phyloP scores from a whole-genome alignment of 2,113 vertebrate genomes.

The Pomatostomus ruficeps region DNA sequence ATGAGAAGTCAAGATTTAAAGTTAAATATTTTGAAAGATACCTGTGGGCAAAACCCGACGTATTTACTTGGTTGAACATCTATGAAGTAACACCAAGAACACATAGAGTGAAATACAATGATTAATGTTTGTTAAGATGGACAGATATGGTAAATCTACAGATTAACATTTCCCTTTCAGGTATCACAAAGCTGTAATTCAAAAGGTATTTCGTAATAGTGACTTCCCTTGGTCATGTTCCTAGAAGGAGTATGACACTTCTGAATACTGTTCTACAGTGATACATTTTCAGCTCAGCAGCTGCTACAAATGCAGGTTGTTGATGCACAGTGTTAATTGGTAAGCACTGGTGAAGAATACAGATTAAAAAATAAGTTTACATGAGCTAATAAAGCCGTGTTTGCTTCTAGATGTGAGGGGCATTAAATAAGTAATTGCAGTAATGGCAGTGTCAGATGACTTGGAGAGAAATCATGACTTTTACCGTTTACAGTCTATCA shows the following conservation, averaged over 20 bases:
- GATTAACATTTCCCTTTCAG: not conserved
- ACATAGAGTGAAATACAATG: not conserved
- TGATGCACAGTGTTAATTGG: constrained; percentile 20
- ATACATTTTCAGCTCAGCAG: not conserved
- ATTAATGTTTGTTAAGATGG: not conserved
- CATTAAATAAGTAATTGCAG: constrained; percentile 33
- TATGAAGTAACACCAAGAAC: not conserved
- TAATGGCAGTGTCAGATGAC: constrained; percentile 44
- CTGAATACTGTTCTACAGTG: not conserved
- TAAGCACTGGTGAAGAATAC: constrained; percentile 12
- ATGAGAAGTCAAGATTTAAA: not conserved
- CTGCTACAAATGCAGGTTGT: constrained; percentile 13
- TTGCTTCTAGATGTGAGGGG: constrained; percentile 21
- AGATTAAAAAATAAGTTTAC: not conserved
- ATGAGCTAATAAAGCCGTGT: not conserved
- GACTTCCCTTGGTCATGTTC: not conserved
- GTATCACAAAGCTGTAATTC: not conserved
- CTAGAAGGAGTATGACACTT: constrained; percentile 20
- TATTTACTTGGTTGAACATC: not conserved
- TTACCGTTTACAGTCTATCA: constrained; percentile 22
- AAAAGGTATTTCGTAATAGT: not conserved
- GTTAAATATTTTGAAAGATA: not conserved
- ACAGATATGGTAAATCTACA: not conserved
- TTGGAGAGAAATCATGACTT: constrained; percentile 47
- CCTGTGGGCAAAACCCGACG: not conserved